phyloP scores from a whole-genome alignment of 2,888 invertebrate genomes.

The Cremastinae sp. region DNA sequence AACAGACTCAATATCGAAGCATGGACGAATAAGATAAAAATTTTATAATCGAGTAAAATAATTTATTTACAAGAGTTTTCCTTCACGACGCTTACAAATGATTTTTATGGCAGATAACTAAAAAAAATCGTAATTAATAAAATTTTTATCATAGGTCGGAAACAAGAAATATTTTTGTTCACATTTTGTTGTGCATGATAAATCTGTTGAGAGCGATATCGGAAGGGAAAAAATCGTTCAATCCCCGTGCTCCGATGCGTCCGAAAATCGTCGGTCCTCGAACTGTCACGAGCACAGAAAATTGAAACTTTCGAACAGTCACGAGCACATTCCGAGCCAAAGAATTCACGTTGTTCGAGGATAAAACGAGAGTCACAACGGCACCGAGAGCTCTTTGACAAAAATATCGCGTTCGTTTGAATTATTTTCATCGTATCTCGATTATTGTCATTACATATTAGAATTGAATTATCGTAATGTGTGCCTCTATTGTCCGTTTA shows the following conservation, averaged over 20 bases:
- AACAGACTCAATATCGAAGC: neutral
- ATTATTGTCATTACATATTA: constrained; percentile 21
- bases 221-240: no score
- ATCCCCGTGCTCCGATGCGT: no score
- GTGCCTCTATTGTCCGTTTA: neutral
- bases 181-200: no score
- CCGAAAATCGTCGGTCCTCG: no score
- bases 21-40: neutral
- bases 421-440: neutral
- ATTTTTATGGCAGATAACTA: constrained; percentile 1
- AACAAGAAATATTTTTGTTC: no score
- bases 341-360: constrained; percentile 2
- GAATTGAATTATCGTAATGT: constrained; percentile 6
- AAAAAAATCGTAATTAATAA: neutral
- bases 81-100: constrained; percentile 2
- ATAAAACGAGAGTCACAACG: neutral
- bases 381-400: no score
- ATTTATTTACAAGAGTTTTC: constrained; percentile 55
- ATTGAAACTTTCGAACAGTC: no score
- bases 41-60: constrained; percentile 23
- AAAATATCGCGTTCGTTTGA: no score
- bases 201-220: no score
- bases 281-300: no score
- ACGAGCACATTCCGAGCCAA: neutral
- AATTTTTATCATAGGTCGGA: neutral